A percentile compares a stretch with the other conserved stretches of the same genome.
phyloP scores from a whole-genome alignment of 2,797 vertebrate genomes.

The Girardinus metallicus region DNA sequence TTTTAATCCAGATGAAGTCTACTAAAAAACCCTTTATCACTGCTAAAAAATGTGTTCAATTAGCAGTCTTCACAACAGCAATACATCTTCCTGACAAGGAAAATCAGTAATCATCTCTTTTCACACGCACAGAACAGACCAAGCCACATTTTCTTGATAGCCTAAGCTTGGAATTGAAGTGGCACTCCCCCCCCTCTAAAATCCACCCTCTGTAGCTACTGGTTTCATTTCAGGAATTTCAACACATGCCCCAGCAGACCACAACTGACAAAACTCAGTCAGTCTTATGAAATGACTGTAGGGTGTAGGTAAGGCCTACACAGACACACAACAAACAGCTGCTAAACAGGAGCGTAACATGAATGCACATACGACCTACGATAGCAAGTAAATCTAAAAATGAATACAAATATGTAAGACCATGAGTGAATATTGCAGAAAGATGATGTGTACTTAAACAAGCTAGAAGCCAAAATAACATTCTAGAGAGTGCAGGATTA shows the following conservation, averaged over 20 bases:
- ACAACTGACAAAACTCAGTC: conserved; percentile 69
- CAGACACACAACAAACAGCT: conserved; percentile 28
- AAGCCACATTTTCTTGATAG: conserved; percentile 2
- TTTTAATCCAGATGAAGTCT: neutral
- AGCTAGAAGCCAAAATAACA: conserved; percentile 10
- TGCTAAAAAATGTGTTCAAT: neutral
- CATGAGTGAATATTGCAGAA: conserved; percentile 42
- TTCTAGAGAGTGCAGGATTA: conserved; percentile 7
- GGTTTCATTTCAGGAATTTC: conserved; percentile 78
- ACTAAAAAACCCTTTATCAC: neutral
- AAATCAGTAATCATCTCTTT: neutral
- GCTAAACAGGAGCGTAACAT: conserved; percentile 6
- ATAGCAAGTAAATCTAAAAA: conserved; percentile 14
- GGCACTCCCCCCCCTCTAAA: conserved; percentile 17
- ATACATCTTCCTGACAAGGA: neutral
- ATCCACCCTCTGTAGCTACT: conserved; percentile 58
- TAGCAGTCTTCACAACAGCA: neutral
- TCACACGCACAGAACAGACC: conserved; percentile 1
- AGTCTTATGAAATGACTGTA: conserved; percentile 72
- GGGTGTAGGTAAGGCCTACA: conserved; percentile 57
- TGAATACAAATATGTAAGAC: conserved; percentile 27
- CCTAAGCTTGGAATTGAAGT: conserved; percentile 27
- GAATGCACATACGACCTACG: neutral
- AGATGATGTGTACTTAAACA: conserved; percentile 17
- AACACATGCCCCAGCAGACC: conserved; percentile 77